Evolutionary conservation across 2,113 vertebrate species (phyloP).

Genomic region (Fukomys damarensis): DNA sequence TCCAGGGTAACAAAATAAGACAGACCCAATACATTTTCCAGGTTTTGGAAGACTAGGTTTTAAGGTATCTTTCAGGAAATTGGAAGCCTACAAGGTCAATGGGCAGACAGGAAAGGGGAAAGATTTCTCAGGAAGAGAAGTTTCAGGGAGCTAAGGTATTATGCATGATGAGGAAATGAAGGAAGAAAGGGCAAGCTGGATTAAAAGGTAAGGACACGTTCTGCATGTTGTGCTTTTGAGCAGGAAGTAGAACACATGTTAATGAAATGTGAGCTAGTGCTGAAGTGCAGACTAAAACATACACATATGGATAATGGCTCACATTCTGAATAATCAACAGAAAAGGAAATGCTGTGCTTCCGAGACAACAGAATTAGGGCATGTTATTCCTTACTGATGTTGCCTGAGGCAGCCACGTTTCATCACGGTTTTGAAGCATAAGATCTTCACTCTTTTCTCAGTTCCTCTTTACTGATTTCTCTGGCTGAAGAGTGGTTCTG

Average conservation of each 20-base stretch:
- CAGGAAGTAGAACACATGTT: conserved; percentile 15
- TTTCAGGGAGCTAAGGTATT: neutral
- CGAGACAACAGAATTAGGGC: conserved; percentile 70
- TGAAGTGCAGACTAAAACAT: conserved; percentile 24
- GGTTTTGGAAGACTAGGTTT: neutral
- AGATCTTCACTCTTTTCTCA: neutral
- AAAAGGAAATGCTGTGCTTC: conserved; percentile 73
- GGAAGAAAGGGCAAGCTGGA: neutral
- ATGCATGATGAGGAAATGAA: neutral
- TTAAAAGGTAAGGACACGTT: neutral
- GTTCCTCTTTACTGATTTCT: conserved; percentile 37
- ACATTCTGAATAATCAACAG: conserved; percentile 70
- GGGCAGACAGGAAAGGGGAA: neutral
- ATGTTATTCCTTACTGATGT: conserved; percentile 38
- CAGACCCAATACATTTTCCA: neutral
- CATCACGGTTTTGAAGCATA: conserved; percentile 71
- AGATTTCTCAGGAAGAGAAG: neutral
- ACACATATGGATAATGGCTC: conserved; percentile 61
- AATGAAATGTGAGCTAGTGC: neutral
- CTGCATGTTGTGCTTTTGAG: neutral
- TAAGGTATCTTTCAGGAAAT: neutral
- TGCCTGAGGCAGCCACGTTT: conserved; percentile 65
- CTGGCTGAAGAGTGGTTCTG: conserved; percentile 47
- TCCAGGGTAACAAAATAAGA: conserved; percentile 1
- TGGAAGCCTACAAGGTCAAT: neutral